phyloP scores from a whole-genome alignment of 2,113 vertebrate genomes.

The Picathartes gymnocephalus region DNA sequence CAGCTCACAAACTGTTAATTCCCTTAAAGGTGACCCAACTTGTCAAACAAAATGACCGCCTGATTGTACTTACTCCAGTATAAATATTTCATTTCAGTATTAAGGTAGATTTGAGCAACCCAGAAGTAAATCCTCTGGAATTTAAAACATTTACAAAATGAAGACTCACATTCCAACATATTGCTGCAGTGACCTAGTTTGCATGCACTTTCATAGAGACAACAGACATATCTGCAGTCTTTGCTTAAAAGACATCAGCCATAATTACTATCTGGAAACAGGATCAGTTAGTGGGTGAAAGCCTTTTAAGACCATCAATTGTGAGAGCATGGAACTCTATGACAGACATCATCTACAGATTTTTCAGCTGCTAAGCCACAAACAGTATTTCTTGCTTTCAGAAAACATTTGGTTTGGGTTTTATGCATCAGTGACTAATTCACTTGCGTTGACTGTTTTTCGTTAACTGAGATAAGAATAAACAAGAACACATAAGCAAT shows the following conservation, averaged over 20 bases:
- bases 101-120: not conserved
- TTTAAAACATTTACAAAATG: not conserved
- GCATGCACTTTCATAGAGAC: not conserved
- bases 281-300: not conserved
- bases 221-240: not conserved
- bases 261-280: constrained; percentile 6
- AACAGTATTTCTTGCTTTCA: not conserved
- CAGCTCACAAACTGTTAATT: not conserved
- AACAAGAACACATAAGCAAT: not conserved
- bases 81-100: not conserved
- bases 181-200: not conserved
- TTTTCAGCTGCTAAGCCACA: not conserved
- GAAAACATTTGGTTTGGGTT: not conserved
- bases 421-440: not conserved
- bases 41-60: not conserved
- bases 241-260: not conserved
- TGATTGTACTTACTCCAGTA: not conserved
- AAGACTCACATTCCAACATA: not conserved
- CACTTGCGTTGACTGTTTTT: not conserved
- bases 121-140: not conserved
- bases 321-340: not conserved
- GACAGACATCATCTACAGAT: not conserved
- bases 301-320: not conserved
- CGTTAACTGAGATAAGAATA: not conserved
- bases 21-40: not conserved